Conservation (phyloP, 1,140 invertebrate species). For the Agrilus planipennis region DNA sequence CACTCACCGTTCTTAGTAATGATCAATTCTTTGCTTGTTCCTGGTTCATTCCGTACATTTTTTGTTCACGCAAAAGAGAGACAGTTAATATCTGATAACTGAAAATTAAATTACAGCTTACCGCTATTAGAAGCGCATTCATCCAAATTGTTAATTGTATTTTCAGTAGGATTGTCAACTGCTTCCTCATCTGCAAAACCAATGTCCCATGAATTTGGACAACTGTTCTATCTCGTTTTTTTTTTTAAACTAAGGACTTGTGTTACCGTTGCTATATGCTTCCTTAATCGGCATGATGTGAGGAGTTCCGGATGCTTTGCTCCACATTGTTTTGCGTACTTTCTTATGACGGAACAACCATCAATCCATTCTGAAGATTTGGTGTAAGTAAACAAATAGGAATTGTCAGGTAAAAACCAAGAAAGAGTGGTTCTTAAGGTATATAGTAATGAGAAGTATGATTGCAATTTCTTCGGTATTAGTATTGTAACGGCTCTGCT, state of each 20-base stretch:
- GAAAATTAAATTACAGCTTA: too few species aligned
- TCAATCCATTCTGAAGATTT: background rate
- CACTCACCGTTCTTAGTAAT: too few species aligned
- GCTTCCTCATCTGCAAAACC: too few species aligned
- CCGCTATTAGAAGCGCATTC: too few species aligned
- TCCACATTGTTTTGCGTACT: background rate
- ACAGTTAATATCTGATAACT: too few species aligned
- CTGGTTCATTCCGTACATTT: too few species aligned
- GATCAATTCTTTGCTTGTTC: too few species aligned
- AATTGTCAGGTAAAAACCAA: background rate
- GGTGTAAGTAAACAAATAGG: background rate
- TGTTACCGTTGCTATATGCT: background rate
- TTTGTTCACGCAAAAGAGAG: too few species aligned
- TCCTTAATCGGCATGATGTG: background rate
- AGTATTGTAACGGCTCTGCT: background rate
- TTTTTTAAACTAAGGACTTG: background rate
- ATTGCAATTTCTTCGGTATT: background rate
- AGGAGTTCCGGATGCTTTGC: slow-evolving; percentile 1
- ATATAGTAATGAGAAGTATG: background rate
- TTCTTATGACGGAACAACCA: background rate
- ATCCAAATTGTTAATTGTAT: too few species aligned
- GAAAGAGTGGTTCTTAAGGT: background rate
- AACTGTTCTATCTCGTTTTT: background rate
- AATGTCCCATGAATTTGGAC: slow-evolving; percentile 3
- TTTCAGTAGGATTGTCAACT: too few species aligned